phyloP scores from a whole-genome alignment of 2,888 invertebrate genomes.

The Amphipyra tragopoginis region DNA sequence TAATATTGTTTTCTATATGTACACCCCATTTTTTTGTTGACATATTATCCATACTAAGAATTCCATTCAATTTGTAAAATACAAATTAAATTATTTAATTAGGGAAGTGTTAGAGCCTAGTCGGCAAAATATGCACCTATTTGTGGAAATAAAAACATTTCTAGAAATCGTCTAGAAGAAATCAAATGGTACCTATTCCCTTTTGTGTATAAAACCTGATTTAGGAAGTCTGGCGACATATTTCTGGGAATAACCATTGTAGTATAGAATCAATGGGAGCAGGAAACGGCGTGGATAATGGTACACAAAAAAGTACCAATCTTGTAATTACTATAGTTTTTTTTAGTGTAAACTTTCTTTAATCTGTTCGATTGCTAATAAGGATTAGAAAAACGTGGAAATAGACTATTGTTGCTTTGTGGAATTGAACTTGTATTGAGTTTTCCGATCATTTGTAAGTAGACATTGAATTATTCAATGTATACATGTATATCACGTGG shows the following conservation, averaged over 20 bases:
- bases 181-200: background rate
- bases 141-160: no score
- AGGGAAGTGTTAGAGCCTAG: background rate
- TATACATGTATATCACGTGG: background rate
- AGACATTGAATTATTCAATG: background rate
- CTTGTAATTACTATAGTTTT: slow-evolving; percentile 22
- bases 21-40: no score
- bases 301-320: slow-evolving; percentile 9
- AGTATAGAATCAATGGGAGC: slow-evolving; percentile 23
- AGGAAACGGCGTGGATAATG: slow-evolving; percentile 19
- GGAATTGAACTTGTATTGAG: slow-evolving; percentile 18
- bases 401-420: slow-evolving; percentile 24
- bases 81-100: background rate
- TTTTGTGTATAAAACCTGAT: background rate
- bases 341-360: slow-evolving; percentile 32
- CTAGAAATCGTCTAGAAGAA: background rate
- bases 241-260: slow-evolving; percentile 26
- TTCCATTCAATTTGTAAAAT: no score
- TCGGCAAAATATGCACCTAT: no score
- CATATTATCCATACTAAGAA: no score
- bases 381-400: slow-evolving; percentile 35
- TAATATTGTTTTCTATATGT: no score
- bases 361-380: slow-evolving; percentile 16
- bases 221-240: slow-evolving; percentile 8
- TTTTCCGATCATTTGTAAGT: background rate